Evolutionary conservation across 2,797 vertebrate genomes (phyloP), one percentile per base, ranked within the genome.

Genomic region (Cacajao melanocephalus): DNA sequence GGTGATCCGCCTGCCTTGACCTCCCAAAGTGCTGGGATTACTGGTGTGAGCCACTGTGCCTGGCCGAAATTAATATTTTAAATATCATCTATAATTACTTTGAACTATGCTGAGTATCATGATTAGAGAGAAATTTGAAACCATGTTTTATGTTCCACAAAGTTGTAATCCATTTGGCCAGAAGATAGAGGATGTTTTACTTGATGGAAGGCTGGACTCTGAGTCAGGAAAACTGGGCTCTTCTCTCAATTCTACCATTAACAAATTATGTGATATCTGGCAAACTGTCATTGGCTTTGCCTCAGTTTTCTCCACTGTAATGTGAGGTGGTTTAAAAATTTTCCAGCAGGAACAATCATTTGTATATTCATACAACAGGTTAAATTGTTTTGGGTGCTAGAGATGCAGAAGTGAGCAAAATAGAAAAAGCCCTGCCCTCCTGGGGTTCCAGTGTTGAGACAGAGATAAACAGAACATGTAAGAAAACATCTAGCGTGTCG

Each of bases 301-400:
- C 95, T 96, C 55, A 84, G 36, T 92, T 92, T 95, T 96, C 48
- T 95, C 76, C 81, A 36, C 61, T 96, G 24, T 46, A 58, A 28
- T 52, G 22, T 61, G 39, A 94, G 41, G 28, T 80, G 28, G 20
- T 91, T 88, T 36, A 70, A 76, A 76, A 95, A 83, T 11, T 80
- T 95, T 67, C 7, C 44, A 88, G 70, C 10, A 90, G 44, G 39
- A 88, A 88, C 20, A 75, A 52, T 83, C 15, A 64, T 88, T 88
- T n/a, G 46, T 78, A 6, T 76, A 61, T 57, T 70, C 57, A 14
- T 39, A 57, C 2, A 92, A 50, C 2, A 93, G 36, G 48, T 81
- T 90, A 39, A 95, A 72, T 24, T 79, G 24, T 87, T 90, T 95
- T 20, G 44, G 39, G 33, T 83, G 14, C 39, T 73, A 13, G 58